Conservation (phyloP, 2,888 invertebrate genomes). For the Chrysodeixis includens region DNA sequence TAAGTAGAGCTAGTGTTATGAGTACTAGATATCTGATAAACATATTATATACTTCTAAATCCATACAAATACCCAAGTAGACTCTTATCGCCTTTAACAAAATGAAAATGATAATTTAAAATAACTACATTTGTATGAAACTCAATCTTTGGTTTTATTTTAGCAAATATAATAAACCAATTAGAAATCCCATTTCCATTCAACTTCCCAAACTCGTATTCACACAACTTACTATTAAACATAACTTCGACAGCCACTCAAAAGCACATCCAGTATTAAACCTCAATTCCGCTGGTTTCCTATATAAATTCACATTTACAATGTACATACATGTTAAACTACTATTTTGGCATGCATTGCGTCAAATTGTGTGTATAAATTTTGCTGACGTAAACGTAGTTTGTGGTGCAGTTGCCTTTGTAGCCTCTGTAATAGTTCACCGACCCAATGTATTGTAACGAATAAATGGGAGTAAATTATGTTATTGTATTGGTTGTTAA, state of each 20-base stretch:
- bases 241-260: not conserved
- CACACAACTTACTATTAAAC: not conserved
- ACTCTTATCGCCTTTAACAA: too few relatives aligned
- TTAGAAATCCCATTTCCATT: not conserved
- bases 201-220: not conserved
- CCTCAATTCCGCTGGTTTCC: not conserved
- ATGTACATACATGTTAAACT: slow-evolving; percentile 3
- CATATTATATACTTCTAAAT: too few relatives aligned
- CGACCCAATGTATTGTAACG: not conserved
- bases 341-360: slow-evolving; percentile 3
- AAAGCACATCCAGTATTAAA: not conserved
- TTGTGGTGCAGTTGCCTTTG: not conserved
- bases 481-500: not conserved
- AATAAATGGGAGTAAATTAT: not conserved
- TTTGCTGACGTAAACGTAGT: not conserved
- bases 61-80: too few relatives aligned
- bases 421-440: not conserved
- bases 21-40: too few relatives aligned
- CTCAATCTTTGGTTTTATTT: too few relatives aligned
- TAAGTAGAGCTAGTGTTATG: too few relatives aligned
- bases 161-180: not conserved
- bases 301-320: not conserved
- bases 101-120: too few relatives aligned
- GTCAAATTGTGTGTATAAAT: slow-evolving; percentile 8
- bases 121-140: too few relatives aligned